Percentiles rank a stretch among this genome's conserved stretches.
Evolutionary conservation across 2,113 vertebrate species (phyloP).

Genomic region (Synchiropus splendidus): DNA sequence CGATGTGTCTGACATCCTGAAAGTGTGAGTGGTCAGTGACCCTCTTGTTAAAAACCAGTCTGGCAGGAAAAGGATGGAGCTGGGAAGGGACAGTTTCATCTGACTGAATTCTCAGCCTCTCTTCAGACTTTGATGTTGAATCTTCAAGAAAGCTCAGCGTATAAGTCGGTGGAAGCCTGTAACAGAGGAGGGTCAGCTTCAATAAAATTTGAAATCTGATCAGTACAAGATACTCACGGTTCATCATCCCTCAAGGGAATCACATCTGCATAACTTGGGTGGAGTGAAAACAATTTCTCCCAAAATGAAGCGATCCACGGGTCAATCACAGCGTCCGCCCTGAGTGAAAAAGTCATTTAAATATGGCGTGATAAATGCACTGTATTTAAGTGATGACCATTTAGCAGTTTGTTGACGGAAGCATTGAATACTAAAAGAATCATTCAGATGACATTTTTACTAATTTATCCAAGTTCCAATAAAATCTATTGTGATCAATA

Average conservation of each 20-base stretch:
- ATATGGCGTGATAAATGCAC: background rate
- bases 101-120: background rate
- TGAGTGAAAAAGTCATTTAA: constrained; percentile 39
- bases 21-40: constrained; percentile 77
- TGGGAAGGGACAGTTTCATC: constrained; percentile 40
- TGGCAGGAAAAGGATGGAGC: constrained; percentile 65
- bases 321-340: constrained; percentile 82
- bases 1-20: constrained; percentile 87
- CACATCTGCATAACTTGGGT: constrained; percentile 59
- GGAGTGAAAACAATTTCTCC: constrained; percentile 66
- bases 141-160: constrained; percentile 68
- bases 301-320: constrained; percentile 82
- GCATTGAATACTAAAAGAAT: no score
- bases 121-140: background rate
- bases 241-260: constrained; percentile 59
- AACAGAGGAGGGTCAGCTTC: background rate
- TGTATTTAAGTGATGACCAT: no score
- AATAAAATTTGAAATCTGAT: background rate
- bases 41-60: constrained; percentile 70
- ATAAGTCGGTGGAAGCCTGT: constrained; percentile 78
- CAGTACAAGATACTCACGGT: constrained; percentile 61
- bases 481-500: no score
- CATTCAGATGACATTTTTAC: no score
- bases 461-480: no score
- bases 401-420: no score